These are phyloP conservation scores for Acanthacorydalis orientalis DNA, from an alignment of 2,888 invertebrate species.

Conservation along the genomic window DNA sequence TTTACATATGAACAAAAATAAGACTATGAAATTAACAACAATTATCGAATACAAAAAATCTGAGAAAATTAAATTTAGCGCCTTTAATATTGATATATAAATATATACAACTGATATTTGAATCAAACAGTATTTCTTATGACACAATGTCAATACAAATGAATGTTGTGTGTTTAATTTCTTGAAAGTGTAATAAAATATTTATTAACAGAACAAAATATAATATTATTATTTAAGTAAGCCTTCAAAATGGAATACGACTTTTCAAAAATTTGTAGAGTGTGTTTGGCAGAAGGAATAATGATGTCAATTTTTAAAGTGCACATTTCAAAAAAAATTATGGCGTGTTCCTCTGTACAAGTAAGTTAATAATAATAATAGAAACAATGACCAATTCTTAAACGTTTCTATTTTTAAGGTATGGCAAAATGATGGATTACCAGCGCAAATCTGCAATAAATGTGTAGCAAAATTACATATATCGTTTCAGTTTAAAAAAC, in stretches of 20 bases:
- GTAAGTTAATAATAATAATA: constrained; percentile 14
- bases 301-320: constrained; percentile 30
- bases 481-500: constrained; percentile 29
- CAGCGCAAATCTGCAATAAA: constrained; percentile 27
- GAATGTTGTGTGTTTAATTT: too few relatives aligned
- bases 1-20: too few relatives aligned
- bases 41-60: too few relatives aligned
- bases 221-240: constrained; percentile 1
- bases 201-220: neutral
- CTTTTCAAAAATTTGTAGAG: constrained; percentile 25
- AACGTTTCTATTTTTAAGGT: constrained; percentile 18
- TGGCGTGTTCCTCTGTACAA: constrained; percentile 28
- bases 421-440: constrained; percentile 29
- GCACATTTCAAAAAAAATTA: constrained; percentile 27
- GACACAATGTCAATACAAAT: too few relatives aligned
- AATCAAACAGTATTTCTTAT: too few relatives aligned
- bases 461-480: constrained; percentile 28
- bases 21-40: too few relatives aligned
- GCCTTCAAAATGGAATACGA: constrained; percentile 17
- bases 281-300: constrained; percentile 24
- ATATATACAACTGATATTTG: too few relatives aligned
- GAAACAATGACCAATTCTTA: neutral
- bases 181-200: neutral
- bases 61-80: too few relatives aligned
- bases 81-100: too few relatives aligned